Conservation (phyloP, 2,113 vertebrate genomes). For the Poeciliopsis retropinna region DNA sequence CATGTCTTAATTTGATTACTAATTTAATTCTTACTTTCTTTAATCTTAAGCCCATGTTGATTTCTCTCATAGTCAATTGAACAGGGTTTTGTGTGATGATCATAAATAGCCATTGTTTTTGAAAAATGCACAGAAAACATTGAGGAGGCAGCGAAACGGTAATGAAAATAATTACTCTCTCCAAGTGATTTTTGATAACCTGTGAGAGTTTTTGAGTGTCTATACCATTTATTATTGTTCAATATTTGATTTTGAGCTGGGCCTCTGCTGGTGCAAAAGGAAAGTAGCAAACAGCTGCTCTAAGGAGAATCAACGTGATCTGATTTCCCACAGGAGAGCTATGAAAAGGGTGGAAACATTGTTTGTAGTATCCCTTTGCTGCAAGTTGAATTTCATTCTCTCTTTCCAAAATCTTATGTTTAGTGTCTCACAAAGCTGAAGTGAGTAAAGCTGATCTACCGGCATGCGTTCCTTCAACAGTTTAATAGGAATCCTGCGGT, state of each 20-base stretch:
- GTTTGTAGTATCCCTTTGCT: conserved; percentile 1
- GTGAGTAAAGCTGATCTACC: too few relatives aligned
- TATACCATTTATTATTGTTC: neutral
- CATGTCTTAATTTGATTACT: neutral
- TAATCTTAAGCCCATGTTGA: neutral
- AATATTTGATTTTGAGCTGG: conserved; percentile 43
- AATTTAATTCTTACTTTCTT: neutral
- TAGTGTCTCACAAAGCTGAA: neutral
- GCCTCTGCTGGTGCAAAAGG: conserved; percentile 3
- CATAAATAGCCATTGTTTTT: neutral
- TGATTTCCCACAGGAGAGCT: conserved; percentile 29
- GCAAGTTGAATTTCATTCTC: neutral
- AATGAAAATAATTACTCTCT: too few relatives aligned
- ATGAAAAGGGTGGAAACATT: conserved; percentile 7
- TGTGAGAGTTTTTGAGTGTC: too few relatives aligned
- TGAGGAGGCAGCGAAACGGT: neutral
- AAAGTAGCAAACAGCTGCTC: conserved; percentile 47
- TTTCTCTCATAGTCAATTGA: neutral
- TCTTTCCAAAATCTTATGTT: neutral
- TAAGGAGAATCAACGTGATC: conserved; percentile 42
- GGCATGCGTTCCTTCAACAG: too few relatives aligned
- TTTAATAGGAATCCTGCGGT: too few relatives aligned
- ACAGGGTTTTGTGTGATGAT: neutral
- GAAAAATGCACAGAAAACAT: neutral
- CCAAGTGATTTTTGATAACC: neutral